Evolutionary conservation across 2,113 vertebrate genomes (phyloP).

Genomic region (Microcebus murinus): DNA sequence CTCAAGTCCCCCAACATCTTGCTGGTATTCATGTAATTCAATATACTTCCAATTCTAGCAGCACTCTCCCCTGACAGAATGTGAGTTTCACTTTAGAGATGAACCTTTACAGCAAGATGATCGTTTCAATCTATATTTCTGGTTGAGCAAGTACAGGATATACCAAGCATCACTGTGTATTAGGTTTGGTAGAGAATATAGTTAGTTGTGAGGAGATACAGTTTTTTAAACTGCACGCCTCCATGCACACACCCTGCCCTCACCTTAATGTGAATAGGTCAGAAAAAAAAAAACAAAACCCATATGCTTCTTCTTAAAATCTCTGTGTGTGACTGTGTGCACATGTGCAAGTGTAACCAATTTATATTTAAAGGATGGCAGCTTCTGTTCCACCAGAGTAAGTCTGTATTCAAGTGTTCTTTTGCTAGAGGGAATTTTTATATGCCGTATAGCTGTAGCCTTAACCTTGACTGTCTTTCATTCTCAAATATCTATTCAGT

Average conservation of each 20-base stretch:
- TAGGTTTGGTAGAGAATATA: not conserved
- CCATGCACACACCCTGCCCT: not conserved
- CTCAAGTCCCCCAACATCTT: not conserved
- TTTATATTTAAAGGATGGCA: not conserved
- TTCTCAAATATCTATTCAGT: slow-evolving; percentile 65
- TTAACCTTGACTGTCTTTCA: slow-evolving; percentile 74
- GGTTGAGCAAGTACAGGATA: not conserved
- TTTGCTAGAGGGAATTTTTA: not conserved
- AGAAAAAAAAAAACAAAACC: not conserved
- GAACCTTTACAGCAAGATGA: not conserved
- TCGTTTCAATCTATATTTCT: not conserved
- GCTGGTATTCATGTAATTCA: not conserved
- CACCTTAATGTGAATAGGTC: not conserved
- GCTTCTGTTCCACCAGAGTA: not conserved
- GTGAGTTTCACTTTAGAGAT: slow-evolving; percentile 21
- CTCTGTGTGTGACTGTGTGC: too few species aligned
- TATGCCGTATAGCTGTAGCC: not conserved
- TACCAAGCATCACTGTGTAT: not conserved
- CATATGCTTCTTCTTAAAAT: not conserved
- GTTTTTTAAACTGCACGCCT: not conserved
- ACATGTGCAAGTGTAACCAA: too few species aligned
- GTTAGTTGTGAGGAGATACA: not conserved
- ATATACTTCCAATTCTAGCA: not conserved
- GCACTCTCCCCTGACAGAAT: not conserved
- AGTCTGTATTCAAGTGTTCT: not conserved